phyloP scores from a whole-genome alignment of 2,888 invertebrate species.

The Periphyllus acericola region DNA sequence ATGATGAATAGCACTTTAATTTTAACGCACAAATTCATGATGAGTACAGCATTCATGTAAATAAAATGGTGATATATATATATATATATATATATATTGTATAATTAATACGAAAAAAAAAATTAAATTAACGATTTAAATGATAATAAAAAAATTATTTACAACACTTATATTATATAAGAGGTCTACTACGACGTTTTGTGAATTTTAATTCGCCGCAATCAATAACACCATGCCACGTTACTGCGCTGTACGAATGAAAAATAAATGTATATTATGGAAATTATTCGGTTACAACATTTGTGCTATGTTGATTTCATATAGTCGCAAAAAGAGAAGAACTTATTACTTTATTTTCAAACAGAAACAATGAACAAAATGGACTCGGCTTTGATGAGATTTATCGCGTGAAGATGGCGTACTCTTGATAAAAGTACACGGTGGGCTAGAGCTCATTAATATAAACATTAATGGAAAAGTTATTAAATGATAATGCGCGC shows the following conservation, averaged over 20 bases:
- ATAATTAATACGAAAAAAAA: not conserved
- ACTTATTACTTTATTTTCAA: conserved; percentile 1
- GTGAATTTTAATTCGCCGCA: not conserved
- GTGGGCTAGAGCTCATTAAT: conserved; percentile 27
- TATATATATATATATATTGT: too few species aligned
- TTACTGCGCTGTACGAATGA: not conserved
- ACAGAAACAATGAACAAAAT: not conserved
- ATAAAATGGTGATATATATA: not conserved
- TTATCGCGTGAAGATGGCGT: conserved; percentile 13
- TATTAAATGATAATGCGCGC: conserved; percentile 32
- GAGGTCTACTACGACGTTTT: not conserved
- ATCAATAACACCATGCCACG: not conserved
- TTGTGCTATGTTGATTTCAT: too few species aligned
- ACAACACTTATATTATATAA: not conserved
- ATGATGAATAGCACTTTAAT: not conserved
- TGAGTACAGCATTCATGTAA: not conserved
- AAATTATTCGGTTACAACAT: too few species aligned
- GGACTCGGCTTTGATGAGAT: conserved; percentile 4
- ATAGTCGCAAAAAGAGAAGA: not conserved
- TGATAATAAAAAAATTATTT: not conserved
- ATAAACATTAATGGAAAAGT: conserved; percentile 42
- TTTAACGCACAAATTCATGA: not conserved
- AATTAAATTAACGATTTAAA: not conserved
- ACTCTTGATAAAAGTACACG: not conserved
- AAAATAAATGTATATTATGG: too few species aligned